phyloP scores from a whole-genome alignment of 2,113 vertebrate species.

The Perca fluviatilis region DNA sequence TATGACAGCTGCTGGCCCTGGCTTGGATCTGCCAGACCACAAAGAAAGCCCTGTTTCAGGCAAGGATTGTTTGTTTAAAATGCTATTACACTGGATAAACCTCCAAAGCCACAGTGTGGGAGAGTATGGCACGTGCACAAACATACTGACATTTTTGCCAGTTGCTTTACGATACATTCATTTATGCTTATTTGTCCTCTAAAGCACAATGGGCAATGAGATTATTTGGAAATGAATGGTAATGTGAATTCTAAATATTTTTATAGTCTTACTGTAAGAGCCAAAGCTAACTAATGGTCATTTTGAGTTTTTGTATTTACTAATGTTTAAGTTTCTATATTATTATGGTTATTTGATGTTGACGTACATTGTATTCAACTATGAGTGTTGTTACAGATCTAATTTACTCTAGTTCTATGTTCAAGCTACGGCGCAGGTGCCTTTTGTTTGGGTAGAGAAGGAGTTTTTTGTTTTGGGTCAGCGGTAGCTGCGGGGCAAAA shows the following conservation, averaged over 20 bases:
- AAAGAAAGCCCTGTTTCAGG: constrained; percentile 62
- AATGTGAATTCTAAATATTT: neutral
- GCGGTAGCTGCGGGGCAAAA: no score
- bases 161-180: constrained; percentile 20
- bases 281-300: no score
- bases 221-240: neutral
- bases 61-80: constrained; percentile 72
- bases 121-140: constrained; percentile 32
- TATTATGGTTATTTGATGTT: no score
- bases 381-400: no score
- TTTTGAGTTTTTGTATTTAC: no score
- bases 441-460: no score
- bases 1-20: constrained; percentile 69
- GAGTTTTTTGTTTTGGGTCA: no score
- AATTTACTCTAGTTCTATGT: no score
- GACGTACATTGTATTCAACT: no score
- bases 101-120: constrained; percentile 58
- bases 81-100: constrained; percentile 68
- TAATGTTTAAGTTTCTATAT: no score
- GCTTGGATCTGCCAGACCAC: constrained; percentile 63
- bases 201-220: neutral
- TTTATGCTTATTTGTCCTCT: neutral
- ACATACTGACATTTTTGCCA: constrained; percentile 21
- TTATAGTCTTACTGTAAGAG: neutral
- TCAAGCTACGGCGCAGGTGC: no score